Conservation (phyloP, 1,140 invertebrate genomes). For the Subanguina moxae region DNA sequence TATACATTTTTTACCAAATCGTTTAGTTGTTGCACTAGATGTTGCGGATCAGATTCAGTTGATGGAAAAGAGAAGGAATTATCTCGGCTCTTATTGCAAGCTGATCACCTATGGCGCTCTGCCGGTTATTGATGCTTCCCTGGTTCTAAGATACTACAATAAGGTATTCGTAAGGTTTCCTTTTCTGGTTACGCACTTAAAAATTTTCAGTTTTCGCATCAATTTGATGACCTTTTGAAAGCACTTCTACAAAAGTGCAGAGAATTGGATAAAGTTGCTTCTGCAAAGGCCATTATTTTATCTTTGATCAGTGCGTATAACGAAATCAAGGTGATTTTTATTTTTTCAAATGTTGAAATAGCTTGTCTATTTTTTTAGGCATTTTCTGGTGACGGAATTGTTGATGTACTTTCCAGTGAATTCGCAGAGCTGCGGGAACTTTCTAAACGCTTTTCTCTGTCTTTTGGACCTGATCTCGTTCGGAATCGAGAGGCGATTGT, state of each 20-base stretch:
- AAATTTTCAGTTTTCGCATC: slow-evolving; percentile 83
- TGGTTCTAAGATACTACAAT: slow-evolving; percentile 94
- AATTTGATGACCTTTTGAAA: slow-evolving; percentile 99
- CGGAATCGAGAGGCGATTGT: slow-evolving; percentile 96
- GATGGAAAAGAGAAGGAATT: slow-evolving; percentile 87
- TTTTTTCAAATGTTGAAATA: too few relatives aligned
- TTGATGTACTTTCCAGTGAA: slow-evolving; percentile 39
- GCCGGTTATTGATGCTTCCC: slow-evolving; percentile 80
- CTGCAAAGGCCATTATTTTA: slow-evolving; percentile 82
- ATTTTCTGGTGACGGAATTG: neutral
- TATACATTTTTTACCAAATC: slow-evolving; percentile 44
- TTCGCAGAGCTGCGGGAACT: slow-evolving; percentile 69
- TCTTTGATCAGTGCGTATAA: slow-evolving; percentile 26
- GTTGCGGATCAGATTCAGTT: slow-evolving; percentile 91
- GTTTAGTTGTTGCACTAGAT: slow-evolving; percentile 74
- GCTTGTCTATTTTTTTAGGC: too few relatives aligned
- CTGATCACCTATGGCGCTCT: slow-evolving; percentile 94
- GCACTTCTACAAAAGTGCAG: slow-evolving; percentile 87
- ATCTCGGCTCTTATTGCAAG: slow-evolving; percentile 92
- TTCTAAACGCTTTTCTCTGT: slow-evolving; percentile 89
- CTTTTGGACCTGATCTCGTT: slow-evolving; percentile 91
- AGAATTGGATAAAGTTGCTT: slow-evolving; percentile 94
- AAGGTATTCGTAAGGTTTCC: slow-evolving; percentile 71
- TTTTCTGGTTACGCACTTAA: too few relatives aligned
- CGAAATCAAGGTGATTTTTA: slow-evolving; percentile 19